Base-by-base conservation (phyloP, 2,888 invertebrate species). In the Lasioglossum lativentre region DNA sequence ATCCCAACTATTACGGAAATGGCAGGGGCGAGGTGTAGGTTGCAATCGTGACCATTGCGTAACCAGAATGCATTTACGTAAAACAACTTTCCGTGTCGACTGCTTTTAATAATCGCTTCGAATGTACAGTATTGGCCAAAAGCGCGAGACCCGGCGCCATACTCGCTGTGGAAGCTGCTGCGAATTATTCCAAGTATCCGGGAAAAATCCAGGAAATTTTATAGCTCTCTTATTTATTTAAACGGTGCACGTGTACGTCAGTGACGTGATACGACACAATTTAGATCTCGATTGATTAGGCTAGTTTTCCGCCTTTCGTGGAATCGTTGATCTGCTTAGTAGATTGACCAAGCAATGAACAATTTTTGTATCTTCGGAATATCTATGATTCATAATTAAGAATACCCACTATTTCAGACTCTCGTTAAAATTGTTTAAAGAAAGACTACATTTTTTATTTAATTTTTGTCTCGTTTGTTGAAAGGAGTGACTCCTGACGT, bases 41-140 rank as follows among this genome's bases (percentile, higher is more conserved):
- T 42, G 73, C 68, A 77, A 74, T 75, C 63, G 52, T 45, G 38
- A 71, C 30, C 56, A 27, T 70, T 76, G 72, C 74, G 79, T 56
- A 80, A 75, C 34, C 63, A 59, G 52, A 52, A 66, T 63, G 71
- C 68, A 70, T 70, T 75, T 74, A 63, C 82, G 27, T 82, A 74
- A 42, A 75, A 77, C 75, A 56, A 74, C 78, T 38, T 78, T 30
- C 47, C 78, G 75, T 68, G 71, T 66, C 63, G 81, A 66, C 30
- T 74, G 73, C 75, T 85, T 85, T 78, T 75, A 78, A 81, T 86
- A 76, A 75, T 81, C 34, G 78, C 72, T 85, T 77, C 52, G 34
- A 42, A 47, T 27, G 47, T 75, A 68, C 68, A 68, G 19, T 12
- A 23, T 34, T 23, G 68, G 23, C 68, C 68, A 68, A 68, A 68